A percentile compares a stretch with the other conserved stretches of the same genome.
These are phyloP conservation scores for Ganaspis brasiliensis DNA, from an alignment of 2,888 invertebrate genomes.

Conservation along the genomic window DNA sequence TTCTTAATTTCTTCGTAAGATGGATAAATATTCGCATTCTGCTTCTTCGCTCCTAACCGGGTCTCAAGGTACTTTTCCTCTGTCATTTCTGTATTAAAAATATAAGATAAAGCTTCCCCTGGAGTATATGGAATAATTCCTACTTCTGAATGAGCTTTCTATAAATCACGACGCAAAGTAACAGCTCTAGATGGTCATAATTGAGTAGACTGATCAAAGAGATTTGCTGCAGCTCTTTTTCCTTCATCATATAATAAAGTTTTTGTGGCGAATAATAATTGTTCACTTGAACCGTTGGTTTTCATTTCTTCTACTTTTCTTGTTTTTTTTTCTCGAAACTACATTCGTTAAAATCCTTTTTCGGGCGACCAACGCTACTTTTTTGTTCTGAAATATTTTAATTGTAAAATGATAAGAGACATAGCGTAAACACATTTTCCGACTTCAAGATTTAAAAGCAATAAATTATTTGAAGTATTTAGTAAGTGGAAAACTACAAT, in stretches of 20 bases:
- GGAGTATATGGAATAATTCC: slow-evolving; percentile 17
- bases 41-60: not conserved
- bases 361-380: too few relatives aligned
- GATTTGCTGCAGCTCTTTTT: slow-evolving; percentile 14
- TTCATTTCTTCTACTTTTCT: too few relatives aligned
- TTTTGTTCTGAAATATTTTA: too few relatives aligned
- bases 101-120: slow-evolving; percentile 35
- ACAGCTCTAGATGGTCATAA: not conserved
- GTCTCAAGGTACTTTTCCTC: slow-evolving; percentile 12
- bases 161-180: not conserved
- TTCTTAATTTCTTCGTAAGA: too few relatives aligned
- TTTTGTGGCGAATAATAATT: slow-evolving; percentile 3
- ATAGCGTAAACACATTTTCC: too few relatives aligned
- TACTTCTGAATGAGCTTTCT: not conserved
- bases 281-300: not conserved
- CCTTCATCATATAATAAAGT: not conserved
- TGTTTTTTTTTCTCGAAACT: too few relatives aligned
- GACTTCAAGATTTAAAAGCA: too few relatives aligned
- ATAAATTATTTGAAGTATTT: too few relatives aligned
- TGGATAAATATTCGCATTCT: too few relatives aligned
- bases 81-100: slow-evolving; percentile 25
- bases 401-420: too few relatives aligned
- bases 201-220: not conserved
- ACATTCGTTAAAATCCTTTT: too few relatives aligned
- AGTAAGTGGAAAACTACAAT: too few relatives aligned